These are phyloP conservation scores for Mythimna vitellina DNA, from an alignment of 2,888 invertebrate species.

Conservation along the genomic window DNA sequence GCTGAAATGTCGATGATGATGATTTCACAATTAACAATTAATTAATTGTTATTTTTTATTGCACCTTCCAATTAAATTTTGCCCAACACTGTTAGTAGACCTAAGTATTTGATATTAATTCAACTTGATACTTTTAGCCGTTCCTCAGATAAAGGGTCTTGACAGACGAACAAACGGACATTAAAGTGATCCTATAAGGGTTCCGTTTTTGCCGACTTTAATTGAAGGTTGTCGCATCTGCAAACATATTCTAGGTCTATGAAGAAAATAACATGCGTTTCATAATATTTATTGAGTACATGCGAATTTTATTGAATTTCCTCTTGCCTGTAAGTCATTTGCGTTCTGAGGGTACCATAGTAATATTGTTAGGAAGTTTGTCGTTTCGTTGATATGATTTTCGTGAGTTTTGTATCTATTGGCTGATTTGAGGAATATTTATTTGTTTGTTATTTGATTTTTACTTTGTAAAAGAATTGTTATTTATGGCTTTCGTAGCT, in stretches of 20 bases:
- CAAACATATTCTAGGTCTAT: constrained; percentile 1
- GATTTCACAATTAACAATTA: too few relatives aligned
- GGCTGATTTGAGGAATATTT: constrained; percentile 15
- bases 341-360: constrained; percentile 6
- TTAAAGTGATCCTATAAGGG: too few relatives aligned
- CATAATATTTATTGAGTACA: constrained; percentile 57
- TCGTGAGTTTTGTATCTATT: constrained; percentile 11
- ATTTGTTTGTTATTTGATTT: constrained; percentile 1
- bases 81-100: too few relatives aligned
- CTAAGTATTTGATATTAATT: too few relatives aligned
- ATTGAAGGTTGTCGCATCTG: constrained; percentile 8
- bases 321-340: constrained; percentile 51
- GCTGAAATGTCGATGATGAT: too few relatives aligned
- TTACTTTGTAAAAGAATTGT: background rate
- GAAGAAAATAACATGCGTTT: constrained; percentile 45
- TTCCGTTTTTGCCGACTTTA: background rate
- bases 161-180: too few relatives aligned
- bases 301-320: constrained; percentile 56
- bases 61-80: too few relatives aligned
- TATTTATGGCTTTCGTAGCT: background rate
- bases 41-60: too few relatives aligned
- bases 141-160: too few relatives aligned
- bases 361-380: constrained; percentile 31
- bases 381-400: constrained; percentile 30
- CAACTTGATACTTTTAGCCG: too few relatives aligned